Conservation (phyloP, 2,797 vertebrate species). For the Sebastes minor region DNA sequence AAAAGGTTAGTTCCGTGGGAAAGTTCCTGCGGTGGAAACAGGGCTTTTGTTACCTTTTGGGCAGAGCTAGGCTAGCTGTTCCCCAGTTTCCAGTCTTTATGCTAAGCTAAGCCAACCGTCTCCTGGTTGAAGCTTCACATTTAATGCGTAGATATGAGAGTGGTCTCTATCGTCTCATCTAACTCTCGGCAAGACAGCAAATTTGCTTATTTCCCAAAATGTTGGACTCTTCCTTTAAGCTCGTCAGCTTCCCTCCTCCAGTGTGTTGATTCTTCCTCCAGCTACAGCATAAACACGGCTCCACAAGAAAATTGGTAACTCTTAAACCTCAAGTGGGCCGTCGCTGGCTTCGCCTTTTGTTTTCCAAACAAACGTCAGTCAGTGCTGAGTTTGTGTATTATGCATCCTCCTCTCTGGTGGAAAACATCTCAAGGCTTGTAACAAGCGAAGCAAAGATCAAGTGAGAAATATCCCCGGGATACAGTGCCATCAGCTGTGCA, state of each 20-base stretch:
- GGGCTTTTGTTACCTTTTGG: background rate
- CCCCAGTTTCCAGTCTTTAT: background rate
- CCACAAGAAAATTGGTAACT: constrained; percentile 23
- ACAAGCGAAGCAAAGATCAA: constrained; percentile 9
- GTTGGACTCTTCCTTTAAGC: background rate
- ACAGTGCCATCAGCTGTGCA: background rate
- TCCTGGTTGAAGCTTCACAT: background rate
- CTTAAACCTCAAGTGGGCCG: constrained; percentile 34
- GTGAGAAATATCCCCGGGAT: constrained; percentile 3
- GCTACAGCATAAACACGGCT: constrained; percentile 31
- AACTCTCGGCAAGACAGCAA: background rate
- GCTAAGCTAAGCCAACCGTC: background rate
- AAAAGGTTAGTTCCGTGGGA: no score
- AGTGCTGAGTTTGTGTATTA: constrained; percentile 18
- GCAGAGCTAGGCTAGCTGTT: background rate
- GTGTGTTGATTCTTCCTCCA: constrained; percentile 25
- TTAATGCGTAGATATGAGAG: background rate
- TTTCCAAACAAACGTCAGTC: constrained; percentile 39
- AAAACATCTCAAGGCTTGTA: constrained; percentile 40
- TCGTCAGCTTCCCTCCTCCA: constrained; percentile 4
- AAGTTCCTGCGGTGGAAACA: background rate
- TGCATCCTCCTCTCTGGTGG: constrained; percentile 25
- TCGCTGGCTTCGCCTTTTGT: constrained; percentile 14
- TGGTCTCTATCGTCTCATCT: background rate
- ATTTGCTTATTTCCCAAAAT: background rate